phyloP scores from a whole-genome alignment of 2,797 vertebrate genomes.

The Urophycis tenuis region DNA sequence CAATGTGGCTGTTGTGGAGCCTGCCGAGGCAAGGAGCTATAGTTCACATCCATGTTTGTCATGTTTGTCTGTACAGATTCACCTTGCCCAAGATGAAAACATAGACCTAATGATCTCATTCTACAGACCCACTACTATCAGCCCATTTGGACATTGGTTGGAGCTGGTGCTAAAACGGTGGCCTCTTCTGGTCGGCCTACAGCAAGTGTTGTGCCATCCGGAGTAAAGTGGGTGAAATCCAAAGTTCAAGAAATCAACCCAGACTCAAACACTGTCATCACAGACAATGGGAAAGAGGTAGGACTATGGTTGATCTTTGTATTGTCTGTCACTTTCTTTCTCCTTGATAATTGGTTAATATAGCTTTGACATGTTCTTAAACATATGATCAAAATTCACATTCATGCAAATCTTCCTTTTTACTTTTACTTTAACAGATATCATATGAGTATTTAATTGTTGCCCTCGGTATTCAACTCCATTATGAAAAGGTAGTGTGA shows the following conservation, averaged over 20 bases:
- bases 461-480: slow-evolving; percentile 87
- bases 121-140: slow-evolving; percentile 93
- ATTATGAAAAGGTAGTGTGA: slow-evolving; percentile 84
- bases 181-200: slow-evolving; percentile 75
- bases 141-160: slow-evolving; percentile 94
- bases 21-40: slow-evolving; percentile 74
- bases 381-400: neutral
- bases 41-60: neutral
- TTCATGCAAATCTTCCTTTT: slow-evolving; percentile 6
- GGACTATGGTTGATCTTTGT: neutral
- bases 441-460: slow-evolving; percentile 94
- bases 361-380: neutral
- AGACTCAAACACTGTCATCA: slow-evolving; percentile 77
- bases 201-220: slow-evolving; percentile 78
- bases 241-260: slow-evolving; percentile 81
- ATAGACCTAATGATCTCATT: neutral
- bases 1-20: slow-evolving; percentile 89
- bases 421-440: slow-evolving; percentile 71
- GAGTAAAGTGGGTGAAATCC: slow-evolving; percentile 88
- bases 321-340: neutral
- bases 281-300: slow-evolving; percentile 78
- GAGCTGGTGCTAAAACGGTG: slow-evolving; percentile 85
- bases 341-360: neutral
- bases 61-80: neutral
- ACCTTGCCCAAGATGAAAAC: neutral